These are phyloP conservation scores for Zaprionus ornatus DNA, from an alignment of 1,140 invertebrate genomes.

Conservation along the genomic window DNA sequence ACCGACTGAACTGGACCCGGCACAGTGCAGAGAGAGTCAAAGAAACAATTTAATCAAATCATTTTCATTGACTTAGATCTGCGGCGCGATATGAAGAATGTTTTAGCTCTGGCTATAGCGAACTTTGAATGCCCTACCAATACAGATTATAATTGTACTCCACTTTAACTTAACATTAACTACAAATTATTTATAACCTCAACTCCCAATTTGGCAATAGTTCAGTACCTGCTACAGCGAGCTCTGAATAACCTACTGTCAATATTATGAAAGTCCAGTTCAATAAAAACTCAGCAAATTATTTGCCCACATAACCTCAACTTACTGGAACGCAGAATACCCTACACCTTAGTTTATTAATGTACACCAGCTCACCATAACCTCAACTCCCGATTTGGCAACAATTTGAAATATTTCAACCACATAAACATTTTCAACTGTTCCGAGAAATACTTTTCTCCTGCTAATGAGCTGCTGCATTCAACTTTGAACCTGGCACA, in stretches of 20 bases:
- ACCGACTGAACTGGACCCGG: neutral
- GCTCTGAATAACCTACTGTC: no score
- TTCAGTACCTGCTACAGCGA: no score
- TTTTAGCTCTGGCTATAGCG: neutral
- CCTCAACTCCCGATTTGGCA: no score
- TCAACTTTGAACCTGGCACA: conserved; percentile 35
- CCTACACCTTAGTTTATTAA: no score
- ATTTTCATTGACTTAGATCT: conserved; percentile 53
- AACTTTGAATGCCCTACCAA: conserved; percentile 20
- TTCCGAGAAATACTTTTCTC: neutral
- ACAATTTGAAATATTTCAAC: neutral
- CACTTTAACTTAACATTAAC: no score
- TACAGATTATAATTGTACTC: neutral
- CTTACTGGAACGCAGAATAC: no score
- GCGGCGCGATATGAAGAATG: conserved; percentile 28
- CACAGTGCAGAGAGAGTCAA: conserved; percentile 15
- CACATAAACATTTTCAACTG: neutral
- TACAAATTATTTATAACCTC: no score
- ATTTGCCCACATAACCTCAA: no score
- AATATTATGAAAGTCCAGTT: no score
- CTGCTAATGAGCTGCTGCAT: conserved; percentile 14
- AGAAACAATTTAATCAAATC: conserved; percentile 59
- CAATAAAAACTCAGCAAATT: no score
- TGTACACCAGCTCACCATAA: no score
- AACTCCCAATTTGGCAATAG: no score